Evolutionary conservation across 1,140 invertebrate genomes (phyloP).

Genomic region (Oedothorax gibbosus): DNA sequence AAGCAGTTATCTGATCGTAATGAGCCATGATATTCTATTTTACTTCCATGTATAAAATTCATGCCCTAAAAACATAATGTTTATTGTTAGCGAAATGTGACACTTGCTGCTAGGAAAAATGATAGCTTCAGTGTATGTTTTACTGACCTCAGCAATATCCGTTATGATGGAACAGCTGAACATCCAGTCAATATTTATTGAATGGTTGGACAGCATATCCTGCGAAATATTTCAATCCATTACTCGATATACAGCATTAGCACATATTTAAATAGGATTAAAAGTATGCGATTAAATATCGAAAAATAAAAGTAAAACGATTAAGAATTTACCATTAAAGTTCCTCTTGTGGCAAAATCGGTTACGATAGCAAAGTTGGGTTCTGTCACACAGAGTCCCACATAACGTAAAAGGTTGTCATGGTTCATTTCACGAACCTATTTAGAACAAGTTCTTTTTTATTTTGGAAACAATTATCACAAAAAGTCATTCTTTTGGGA

Average conservation of each 20-base stretch:
- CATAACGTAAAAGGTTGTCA: constrained; percentile 88
- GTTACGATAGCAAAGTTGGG: constrained; percentile 81
- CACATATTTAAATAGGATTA: too few relatives aligned
- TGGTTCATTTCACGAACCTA: constrained; percentile 86
- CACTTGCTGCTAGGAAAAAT: neutral
- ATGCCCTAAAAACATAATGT: constrained; percentile 51
- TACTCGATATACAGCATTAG: too few relatives aligned
- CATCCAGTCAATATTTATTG: constrained; percentile 92
- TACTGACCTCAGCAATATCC: constrained; percentile 83
- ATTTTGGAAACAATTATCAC: too few relatives aligned
- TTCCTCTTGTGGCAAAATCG: constrained; percentile 96
- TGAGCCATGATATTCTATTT: constrained; percentile 93
- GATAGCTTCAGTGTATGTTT: neutral
- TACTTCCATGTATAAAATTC: constrained; percentile 77
- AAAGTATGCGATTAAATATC: neutral
- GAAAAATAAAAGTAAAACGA: neutral
- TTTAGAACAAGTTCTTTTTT: neutral
- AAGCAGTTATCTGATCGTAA: constrained; percentile 98
- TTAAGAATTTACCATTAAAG: constrained; percentile 75
- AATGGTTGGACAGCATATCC: constrained; percentile 94
- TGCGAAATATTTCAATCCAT: constrained; percentile 59
- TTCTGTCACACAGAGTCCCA: constrained; percentile 84
- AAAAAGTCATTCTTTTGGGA: neutral
- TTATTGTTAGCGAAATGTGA: neutral
- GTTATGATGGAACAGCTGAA: constrained; percentile 93